Conservation (phyloP, 2,888 invertebrate genomes). For the Ctena decussata region DNA sequence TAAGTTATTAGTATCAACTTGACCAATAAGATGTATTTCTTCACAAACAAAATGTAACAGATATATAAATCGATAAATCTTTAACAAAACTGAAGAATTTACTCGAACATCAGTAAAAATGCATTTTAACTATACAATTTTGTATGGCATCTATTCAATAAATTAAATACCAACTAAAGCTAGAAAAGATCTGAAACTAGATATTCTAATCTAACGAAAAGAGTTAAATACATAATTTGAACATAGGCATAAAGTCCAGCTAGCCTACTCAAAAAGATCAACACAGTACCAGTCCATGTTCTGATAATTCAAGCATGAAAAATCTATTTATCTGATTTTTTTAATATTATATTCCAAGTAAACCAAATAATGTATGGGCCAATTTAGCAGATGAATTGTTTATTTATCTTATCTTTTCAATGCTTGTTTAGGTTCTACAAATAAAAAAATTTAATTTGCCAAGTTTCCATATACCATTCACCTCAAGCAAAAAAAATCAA, state of each 20-base stretch:
- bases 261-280: background rate
- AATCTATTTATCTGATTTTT: too few species aligned
- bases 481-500: too few species aligned
- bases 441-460: too few species aligned
- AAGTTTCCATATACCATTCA: too few species aligned
- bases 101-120: background rate
- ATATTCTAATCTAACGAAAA: background rate
- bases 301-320: too few species aligned
- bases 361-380: too few species aligned
- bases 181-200: background rate
- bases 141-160: conserved; percentile 9
- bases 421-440: too few species aligned
- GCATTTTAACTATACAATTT: background rate
- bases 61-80: background rate
- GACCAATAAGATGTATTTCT: background rate
- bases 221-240: background rate
- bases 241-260: background rate
- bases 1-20: background rate
- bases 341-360: too few species aligned
- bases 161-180: background rate
- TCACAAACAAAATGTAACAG: background rate
- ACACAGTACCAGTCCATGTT: too few species aligned
- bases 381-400: too few species aligned
- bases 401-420: too few species aligned
- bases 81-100: background rate